Base-by-base conservation (phyloP, 1,140 invertebrate genomes). In the Anthonomus grandis region DNA sequence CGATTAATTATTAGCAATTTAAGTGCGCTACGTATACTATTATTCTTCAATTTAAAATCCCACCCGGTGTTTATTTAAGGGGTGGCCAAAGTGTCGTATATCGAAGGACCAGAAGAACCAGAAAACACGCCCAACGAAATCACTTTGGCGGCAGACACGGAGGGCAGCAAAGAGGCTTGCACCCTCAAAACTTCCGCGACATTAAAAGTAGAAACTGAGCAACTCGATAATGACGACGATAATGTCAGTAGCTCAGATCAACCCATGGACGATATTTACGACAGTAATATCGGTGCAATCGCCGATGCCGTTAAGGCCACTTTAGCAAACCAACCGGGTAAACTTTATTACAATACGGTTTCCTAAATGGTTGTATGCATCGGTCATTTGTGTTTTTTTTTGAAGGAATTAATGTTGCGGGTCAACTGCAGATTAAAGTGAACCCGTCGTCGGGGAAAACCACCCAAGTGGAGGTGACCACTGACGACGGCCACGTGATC, bases 81-180 rank as follows among this genome's bases (percentile, higher is more conserved):
- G 17, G 57, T 70, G 2, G 59, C 67, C 1, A 63, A 68, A 59
- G 69, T 72, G 1, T 57, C 70, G 12, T 74, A 73, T 44, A 70
- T 74, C 42, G 56, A 70, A 45, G 66, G 60, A 13, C 46, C 45
- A n/a, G 57, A 62, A 3, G 67, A 70, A 50, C 47, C 62, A 10
- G 70, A 74, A 39, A 64, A 66, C 15, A 57, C 64, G 31, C 65
- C 69, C 4, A 77, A 75, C 53, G 80, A 76, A 45, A 81, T 81
- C 25, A 72, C 70, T n/a, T 47, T 74, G 27, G 64, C 70, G 0
- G 53, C 63, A 10, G 68, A 72, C 46, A 18, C 54, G 22, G 39
- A 62, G 8, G n/a, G n/a, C n/a, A 70, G 68, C 45, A 72, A 69
- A 58, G 65, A 66, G 39, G 69, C 69, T 15, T 72, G 70, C 49